Evolutionary conservation across 2,888 invertebrate genomes (phyloP), one percentile per base, ranked within the genome.

Genomic region (Idaea straminata): DNA sequence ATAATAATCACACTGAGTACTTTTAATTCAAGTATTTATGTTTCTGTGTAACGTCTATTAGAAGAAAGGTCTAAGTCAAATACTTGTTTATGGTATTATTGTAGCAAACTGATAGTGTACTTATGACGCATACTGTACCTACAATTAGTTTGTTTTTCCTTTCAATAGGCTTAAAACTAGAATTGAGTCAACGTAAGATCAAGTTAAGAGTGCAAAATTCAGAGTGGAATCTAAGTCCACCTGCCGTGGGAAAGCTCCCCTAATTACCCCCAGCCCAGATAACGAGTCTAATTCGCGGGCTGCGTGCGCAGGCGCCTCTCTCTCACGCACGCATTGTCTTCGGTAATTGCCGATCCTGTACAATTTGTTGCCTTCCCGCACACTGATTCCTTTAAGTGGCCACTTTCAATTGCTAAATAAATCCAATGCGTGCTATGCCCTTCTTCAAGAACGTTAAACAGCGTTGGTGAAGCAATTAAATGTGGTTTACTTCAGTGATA

Each of bases 281-380:
- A 92, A 91, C 91, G 85, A 88, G 89, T 87, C 90, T 90, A 91
- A 91, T 92, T 91, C 92, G 91, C 90, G 88, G 80, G 82, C 88
- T 88, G 91, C 91, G 89, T 88, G 91, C 89, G 83, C 84, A 81
- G 85, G 86, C 86, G 85, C 87, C 83, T 77, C 86, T 89, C 83
- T 77, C 91, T 91, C 91, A 91, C 92, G 91, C 91, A 91, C 90
- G 91, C 91, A 91, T 91, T 92, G 92, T 92, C 90, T 91, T 89
- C 91, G 78, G 90, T 92, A 92, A 92, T 92, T 92, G 92, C 91
- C 88, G 88, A 89, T 90, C 89, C 91, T 91, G 92, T 91, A 87
- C 91, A 91, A 91, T 91, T 91, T 82, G 89, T 88, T 88, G 87
- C 88, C 84, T 86, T 87, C 86, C 85, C 88, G 86, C 88, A 84